These are phyloP conservation scores for Agrochola lychnidis DNA, from an alignment of 2,888 invertebrate genomes.

Conservation along the genomic window DNA sequence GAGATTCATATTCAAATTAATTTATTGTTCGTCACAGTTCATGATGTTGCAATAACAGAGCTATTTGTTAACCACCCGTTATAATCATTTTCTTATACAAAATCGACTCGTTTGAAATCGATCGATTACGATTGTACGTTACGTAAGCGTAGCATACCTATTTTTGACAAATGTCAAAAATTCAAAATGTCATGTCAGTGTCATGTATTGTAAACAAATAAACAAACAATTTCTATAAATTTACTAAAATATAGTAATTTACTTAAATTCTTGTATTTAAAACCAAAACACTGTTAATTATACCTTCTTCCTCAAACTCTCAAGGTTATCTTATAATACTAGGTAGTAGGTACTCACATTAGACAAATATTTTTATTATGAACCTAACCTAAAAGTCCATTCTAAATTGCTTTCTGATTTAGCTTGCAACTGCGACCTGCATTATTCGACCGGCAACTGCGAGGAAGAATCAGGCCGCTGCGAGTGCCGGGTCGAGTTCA, in stretches of 20 bases:
- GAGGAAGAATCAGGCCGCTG: slow-evolving; percentile 97
- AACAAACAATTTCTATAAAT: neutral
- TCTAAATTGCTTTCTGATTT: slow-evolving; percentile 55
- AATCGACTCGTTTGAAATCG: neutral
- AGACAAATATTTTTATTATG: neutral
- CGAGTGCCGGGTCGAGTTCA: slow-evolving; percentile 96
- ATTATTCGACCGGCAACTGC: slow-evolving; percentile 98
- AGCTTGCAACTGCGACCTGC: slow-evolving; percentile 97
- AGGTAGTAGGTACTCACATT: neutral
- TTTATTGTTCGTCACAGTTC: neutral
- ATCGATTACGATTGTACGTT: neutral
- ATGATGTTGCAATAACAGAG: neutral
- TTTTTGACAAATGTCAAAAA: slow-evolving; percentile 1
- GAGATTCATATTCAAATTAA: neutral
- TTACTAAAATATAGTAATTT: neutral
- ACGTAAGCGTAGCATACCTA: neutral
- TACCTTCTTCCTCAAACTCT: neutral
- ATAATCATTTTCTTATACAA: neutral
- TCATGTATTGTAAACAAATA: neutral
- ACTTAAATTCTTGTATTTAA: neutral
- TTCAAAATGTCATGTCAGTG: neutral
- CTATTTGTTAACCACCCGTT: neutral
- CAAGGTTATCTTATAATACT: neutral
- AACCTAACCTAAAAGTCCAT: neutral
- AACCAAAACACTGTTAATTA: neutral